Evolutionary conservation across 2,113 vertebrate genomes (phyloP).

Genomic region (Stomatorhinus ivindoensis): DNA sequence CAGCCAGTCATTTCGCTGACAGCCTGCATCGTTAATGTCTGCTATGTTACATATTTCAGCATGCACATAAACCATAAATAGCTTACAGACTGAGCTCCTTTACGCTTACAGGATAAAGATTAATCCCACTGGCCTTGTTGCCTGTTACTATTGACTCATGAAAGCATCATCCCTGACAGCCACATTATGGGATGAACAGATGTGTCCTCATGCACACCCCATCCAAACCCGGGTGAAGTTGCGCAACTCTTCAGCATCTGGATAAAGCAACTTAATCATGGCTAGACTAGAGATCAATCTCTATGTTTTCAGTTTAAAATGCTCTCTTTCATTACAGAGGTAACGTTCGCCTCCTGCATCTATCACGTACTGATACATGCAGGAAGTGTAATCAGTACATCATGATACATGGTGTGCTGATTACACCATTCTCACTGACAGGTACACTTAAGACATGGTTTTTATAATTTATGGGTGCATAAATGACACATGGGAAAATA

Average conservation of each 20-base stretch:
- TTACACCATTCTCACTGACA: neutral
- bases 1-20: neutral
- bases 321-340: neutral
- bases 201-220: neutral
- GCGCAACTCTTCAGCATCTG: neutral
- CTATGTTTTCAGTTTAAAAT: neutral
- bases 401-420: no score
- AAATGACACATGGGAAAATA: neutral
- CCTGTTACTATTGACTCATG: neutral
- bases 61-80: neutral
- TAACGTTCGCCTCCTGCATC: neutral
- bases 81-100: neutral
- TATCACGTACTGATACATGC: neutral
- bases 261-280: neutral
- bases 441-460: neutral
- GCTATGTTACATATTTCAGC: neutral
- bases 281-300: neutral
- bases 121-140: neutral
- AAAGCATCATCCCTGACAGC: neutral
- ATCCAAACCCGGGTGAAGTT: neutral
- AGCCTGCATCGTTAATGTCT: neutral
- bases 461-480: neutral
- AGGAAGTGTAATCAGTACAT: no score
- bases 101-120: neutral
- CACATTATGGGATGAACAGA: neutral